Evolutionary conservation across 2,797 vertebrate species (phyloP), one percentile per base, ranked within the genome.

Genomic region (Molossus molossus): DNA sequence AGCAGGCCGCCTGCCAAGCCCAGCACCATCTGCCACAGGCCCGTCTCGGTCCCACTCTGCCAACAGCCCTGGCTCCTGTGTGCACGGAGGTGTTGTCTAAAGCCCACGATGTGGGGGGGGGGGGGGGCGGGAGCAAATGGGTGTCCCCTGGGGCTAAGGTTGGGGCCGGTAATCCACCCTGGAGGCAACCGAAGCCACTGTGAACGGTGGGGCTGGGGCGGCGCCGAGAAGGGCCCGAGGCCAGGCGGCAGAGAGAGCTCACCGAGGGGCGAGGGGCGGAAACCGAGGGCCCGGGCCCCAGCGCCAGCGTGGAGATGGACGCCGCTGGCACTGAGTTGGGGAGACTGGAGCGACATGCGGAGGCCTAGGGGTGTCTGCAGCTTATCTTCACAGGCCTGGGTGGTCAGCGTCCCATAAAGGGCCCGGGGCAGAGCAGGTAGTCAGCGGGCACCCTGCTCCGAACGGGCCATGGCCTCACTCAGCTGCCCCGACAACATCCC

Each of bases 291-390:
- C 25, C 4, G 50, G 55, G 20, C 48, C 5, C 25, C 6, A 9
- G 58, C 4, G 2, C 50, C 6, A 8, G 27, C 5, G 20, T 48
- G 18, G 1, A 11, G 1, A 9, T 29, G 9, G 27, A 27, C 29
- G 20, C 45, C n/a, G 37, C n/a, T 40, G 65, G 67, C 40, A 17
- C 1, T 1, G 25, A 48, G 29, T 87, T 27, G 15, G 65, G 72
- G 53, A 55, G 33, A 48, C 18, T 7, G 5, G 29, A 7, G 5
- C 5, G 33, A 72, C 8, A 12, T 2, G 57, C 62, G 58, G 80
- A 90, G 2, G 1, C 50, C 55, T 12, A 20, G 40, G 5, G 6
- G 12, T 25, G 48, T 84, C 17, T 4, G 1, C 0, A 33, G 50
- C 55, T 55, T n/a, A 37, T 45, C 72, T 21, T 79, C 79, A 40